A percentile compares a stretch with the other conserved stretches of the same genome.
Conservation (phyloP, 1,140 invertebrate species). For the Drosophila burlai region DNA sequence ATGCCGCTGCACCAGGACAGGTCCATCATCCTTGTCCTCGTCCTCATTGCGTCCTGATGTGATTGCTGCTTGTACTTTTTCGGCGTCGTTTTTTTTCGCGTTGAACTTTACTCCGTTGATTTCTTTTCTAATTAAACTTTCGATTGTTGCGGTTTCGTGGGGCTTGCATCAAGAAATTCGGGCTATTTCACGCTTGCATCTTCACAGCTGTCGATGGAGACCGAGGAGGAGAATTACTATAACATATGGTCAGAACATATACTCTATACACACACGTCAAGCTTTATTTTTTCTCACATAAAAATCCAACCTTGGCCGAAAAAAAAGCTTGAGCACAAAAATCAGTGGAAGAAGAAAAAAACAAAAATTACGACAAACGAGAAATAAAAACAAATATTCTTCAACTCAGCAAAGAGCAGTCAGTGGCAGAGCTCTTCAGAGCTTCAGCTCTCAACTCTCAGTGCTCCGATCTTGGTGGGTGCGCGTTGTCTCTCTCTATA, state of each 20-base stretch:
- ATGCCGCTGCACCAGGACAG: constrained; percentile 15
- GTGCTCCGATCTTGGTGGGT: not conserved
- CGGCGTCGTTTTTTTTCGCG: not conserved
- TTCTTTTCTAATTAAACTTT: constrained; percentile 27
- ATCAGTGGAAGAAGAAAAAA: constrained; percentile 1
- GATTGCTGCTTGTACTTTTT: not conserved
- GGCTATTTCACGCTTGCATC: constrained; percentile 64
- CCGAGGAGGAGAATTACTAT: constrained; percentile 39
- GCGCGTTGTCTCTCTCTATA: constrained; percentile 2
- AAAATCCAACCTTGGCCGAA: constrained; percentile 76
- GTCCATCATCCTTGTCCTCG: not conserved
- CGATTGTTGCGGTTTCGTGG: constrained; percentile 32
- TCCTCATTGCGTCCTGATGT: not conserved
- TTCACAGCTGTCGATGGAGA: constrained; percentile 55
- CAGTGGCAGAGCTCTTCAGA: not conserved
- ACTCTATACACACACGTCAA: constrained; percentile 15
- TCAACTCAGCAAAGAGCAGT: constrained; percentile 62
- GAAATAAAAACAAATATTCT: constrained; percentile 34
- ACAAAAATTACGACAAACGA: not conserved
- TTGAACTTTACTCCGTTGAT: constrained; percentile 9
- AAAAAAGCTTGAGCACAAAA: constrained; percentile 42
- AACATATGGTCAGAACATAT: constrained; percentile 57
- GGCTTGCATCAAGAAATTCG: constrained; percentile 27
- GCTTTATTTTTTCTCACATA: constrained; percentile 57
- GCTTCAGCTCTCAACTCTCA: not conserved